Conservation (phyloP, 2,888 invertebrate species). For the Cybosia mesomella region DNA sequence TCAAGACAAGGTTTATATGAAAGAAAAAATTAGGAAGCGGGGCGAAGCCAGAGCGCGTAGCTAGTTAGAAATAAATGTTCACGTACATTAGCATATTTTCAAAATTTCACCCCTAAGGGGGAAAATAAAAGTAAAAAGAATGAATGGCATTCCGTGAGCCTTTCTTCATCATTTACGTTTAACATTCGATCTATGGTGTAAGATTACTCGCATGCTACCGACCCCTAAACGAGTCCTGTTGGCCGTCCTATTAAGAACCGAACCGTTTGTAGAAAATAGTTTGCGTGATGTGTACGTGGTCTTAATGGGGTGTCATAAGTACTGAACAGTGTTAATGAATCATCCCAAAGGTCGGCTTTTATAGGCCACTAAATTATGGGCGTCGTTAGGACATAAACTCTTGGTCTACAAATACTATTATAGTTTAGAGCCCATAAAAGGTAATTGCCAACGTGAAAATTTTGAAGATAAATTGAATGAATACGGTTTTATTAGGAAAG, state of each 20-base stretch:
- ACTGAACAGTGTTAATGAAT: slow-evolving; percentile 63
- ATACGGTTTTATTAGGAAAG: not conserved
- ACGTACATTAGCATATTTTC: too few species aligned
- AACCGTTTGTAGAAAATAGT: slow-evolving; percentile 13
- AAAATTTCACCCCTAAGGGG: too few species aligned
- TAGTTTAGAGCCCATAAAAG: slow-evolving; percentile 39
- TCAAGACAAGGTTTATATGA: too few species aligned
- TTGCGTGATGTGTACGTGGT: slow-evolving; percentile 6
- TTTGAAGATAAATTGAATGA: slow-evolving; percentile 26
- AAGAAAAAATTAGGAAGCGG: too few species aligned
- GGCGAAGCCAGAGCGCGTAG: too few species aligned
- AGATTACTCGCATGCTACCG: not conserved
- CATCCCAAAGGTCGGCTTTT: slow-evolving; percentile 60
- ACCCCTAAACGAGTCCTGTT: not conserved
- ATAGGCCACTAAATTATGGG: slow-evolving; percentile 60
- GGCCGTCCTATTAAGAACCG: not conserved
- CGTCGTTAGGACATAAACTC: slow-evolving; percentile 55
- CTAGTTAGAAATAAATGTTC: too few species aligned
- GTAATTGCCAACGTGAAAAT: slow-evolving; percentile 52
- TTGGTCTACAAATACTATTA: slow-evolving; percentile 48
- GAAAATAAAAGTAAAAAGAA: not conserved
- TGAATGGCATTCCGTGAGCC: not conserved
- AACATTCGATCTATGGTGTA: not conserved
- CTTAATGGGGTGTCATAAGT: slow-evolving; percentile 65
- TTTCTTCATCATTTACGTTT: too few species aligned